A percentile compares a stretch with the other conserved stretches of the same genome.
Evolutionary conservation across 2,113 vertebrate species (phyloP).

Genomic region (Notothenia coriiceps): DNA sequence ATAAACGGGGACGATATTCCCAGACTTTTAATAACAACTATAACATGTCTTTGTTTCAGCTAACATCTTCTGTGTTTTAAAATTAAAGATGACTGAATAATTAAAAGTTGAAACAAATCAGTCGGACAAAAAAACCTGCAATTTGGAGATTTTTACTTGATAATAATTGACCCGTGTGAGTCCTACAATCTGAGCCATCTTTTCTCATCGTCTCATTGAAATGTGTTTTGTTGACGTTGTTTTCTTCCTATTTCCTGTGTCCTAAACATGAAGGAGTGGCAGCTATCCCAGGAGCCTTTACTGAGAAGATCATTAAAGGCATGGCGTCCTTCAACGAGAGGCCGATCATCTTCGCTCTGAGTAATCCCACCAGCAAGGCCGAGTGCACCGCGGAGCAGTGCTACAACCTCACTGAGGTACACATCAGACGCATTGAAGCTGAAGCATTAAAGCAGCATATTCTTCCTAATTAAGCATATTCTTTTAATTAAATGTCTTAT

Average conservation of each 20-base stretch:
- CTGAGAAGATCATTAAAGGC: slow-evolving; percentile 92
- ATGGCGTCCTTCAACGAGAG: slow-evolving; percentile 94
- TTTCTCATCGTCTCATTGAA: background rate
- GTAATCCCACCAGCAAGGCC: slow-evolving; percentile 97
- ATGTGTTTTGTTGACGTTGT: background rate
- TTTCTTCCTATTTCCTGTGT: slow-evolving; percentile 12
- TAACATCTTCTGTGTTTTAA: background rate
- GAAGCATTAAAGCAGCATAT: background rate
- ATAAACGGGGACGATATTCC: background rate
- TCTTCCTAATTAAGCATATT: background rate
- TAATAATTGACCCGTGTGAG: background rate
- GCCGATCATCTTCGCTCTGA: slow-evolving; percentile 96
- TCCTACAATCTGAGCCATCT: background rate
- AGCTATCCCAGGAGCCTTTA: slow-evolving; percentile 92
- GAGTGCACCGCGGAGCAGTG: slow-evolving; percentile 98
- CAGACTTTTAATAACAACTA: slow-evolving; percentile 1
- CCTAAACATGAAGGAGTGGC: slow-evolving; percentile 88
- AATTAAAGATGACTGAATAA: background rate
- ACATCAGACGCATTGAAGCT: accelerated
- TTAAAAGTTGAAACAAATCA: too few relatives aligned
- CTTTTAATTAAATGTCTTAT: background rate
- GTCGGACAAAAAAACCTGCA: background rate
- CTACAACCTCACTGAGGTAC: slow-evolving; percentile 92
- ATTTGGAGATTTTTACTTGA: background rate
- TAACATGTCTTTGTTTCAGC: background rate